phyloP scores from a whole-genome alignment of 2,113 vertebrate species.

The Eurypyga helias region DNA sequence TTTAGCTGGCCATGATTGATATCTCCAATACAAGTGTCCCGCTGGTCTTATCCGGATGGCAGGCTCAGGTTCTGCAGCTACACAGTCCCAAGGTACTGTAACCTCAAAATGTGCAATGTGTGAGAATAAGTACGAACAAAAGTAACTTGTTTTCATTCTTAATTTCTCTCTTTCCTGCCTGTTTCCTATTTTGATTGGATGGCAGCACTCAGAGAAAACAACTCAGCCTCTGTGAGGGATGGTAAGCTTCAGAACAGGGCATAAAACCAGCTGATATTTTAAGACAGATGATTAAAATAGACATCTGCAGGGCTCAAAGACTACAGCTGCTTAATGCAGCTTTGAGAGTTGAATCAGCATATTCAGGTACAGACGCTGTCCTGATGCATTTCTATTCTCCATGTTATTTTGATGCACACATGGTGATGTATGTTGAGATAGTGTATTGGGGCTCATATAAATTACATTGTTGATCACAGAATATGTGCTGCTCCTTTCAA shows the following conservation, averaged over 20 bases:
- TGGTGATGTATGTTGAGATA: neutral
- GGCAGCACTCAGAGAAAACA: constrained; percentile 27
- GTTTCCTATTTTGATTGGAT: constrained; percentile 43
- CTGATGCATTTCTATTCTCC: neutral
- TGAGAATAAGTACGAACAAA: constrained; percentile 24
- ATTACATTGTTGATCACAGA: neutral
- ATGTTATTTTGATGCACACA: neutral
- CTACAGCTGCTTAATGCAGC: constrained; percentile 58
- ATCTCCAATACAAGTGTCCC: neutral
- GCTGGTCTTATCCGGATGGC: neutral
- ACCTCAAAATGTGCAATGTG: neutral
- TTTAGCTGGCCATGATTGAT: neutral
- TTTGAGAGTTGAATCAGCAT: constrained; percentile 59
- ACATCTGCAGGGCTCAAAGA: constrained; percentile 31
- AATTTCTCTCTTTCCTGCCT: constrained; percentile 35
- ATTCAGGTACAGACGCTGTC: constrained; percentile 43
- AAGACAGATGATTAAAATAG: constrained; percentile 66
- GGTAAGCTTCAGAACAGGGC: constrained; percentile 20
- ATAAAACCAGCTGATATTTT: constrained; percentile 57
- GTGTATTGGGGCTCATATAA: accelerated
- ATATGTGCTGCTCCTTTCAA: neutral
- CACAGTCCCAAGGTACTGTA: neutral
- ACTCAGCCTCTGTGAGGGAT: constrained; percentile 31
- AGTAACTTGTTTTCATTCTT: neutral
- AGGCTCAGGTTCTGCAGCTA: constrained; percentile 4